phyloP scores from a whole-genome alignment of 2,113 vertebrate genomes.

The Parus major region DNA sequence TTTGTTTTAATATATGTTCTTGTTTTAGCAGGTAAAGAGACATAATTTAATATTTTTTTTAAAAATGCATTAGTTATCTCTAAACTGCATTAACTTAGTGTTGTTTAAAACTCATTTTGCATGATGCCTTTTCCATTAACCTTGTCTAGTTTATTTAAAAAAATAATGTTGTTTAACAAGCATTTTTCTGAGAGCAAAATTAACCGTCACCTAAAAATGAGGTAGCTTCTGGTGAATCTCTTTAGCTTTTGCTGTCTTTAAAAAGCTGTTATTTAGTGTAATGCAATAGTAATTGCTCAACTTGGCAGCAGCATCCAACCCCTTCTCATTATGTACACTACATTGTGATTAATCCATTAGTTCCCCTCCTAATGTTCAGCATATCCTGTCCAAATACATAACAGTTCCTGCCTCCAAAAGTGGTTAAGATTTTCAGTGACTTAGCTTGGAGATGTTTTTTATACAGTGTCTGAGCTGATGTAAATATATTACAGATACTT shows the following conservation, averaged over 20 bases:
- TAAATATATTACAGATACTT: neutral
- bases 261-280: constrained; percentile 68
- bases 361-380: constrained; percentile 48
- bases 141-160: constrained; percentile 48
- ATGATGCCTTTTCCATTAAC: constrained; percentile 75
- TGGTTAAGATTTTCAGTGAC: constrained; percentile 25
- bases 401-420: constrained; percentile 49
- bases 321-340: constrained; percentile 26
- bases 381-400: constrained; percentile 50
- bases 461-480: neutral
- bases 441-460: constrained; percentile 4
- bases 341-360: constrained; percentile 56
- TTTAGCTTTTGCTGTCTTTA: constrained; percentile 70
- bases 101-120: constrained; percentile 75
- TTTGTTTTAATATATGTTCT: constrained; percentile 86
- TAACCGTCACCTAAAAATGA: constrained; percentile 69
- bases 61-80: constrained; percentile 68
- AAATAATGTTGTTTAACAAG: constrained; percentile 69
- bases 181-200: constrained; percentile 69
- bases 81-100: constrained; percentile 73
- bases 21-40: constrained; percentile 88
- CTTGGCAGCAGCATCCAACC: constrained; percentile 78
- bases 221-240: constrained; percentile 59
- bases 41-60: constrained; percentile 73
- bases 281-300: constrained; percentile 73